Evolutionary conservation across 2,888 invertebrate genomes (phyloP), one percentile per base, ranked within the genome.

Genomic region (Allacma fusca): DNA sequence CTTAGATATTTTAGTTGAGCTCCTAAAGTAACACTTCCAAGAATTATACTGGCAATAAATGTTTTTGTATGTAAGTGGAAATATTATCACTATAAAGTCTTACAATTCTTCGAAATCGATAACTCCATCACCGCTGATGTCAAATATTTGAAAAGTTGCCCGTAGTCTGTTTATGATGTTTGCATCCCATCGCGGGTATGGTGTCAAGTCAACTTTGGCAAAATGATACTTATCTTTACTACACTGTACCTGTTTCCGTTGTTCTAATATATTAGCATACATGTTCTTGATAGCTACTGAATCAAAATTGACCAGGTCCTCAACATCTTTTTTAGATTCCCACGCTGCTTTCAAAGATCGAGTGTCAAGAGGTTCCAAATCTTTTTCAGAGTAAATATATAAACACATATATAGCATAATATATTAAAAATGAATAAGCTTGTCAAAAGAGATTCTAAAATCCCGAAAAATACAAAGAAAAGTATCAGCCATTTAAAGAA

Each of bases 261-360:
- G 50, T n/a, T 67, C 75, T 26, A 75, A 43, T 50, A 75, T 75
- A 7, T 29, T 40, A 0, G 28, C 50, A 21, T 67, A 75, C 29
- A 68, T 43, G 16, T 57, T 16, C 34, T 21, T 70, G 1, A 65
- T 75, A 23, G 67, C 50, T 50, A 50, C 26, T 1, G 75, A 67
- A n/a, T 75, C 75, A 67, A 75, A 75, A 44, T 75, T 75, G n/a
- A 75, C 75, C n/a, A 75, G 19, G 1, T 75, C 75, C 28, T 75
- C 75, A 1, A 75, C 75, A 21, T 34, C 24, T n/a, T 34, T 29
- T 19, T 59, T 19, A n/a, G n/a, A 13, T 65, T 28, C 26, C 65
- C 28, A 29, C 1, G 65, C 29, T 12, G 62, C 62, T 65, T 26
- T 29, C 16, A 28, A 19, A 19, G 12, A 1, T 4, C 26, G 13